A percentile compares a stretch with the other conserved stretches of the same genome.
Evolutionary conservation across 53 echinoderm and acorn worm species (phyloP).

Genomic region (Crossaster papposus): DNA sequence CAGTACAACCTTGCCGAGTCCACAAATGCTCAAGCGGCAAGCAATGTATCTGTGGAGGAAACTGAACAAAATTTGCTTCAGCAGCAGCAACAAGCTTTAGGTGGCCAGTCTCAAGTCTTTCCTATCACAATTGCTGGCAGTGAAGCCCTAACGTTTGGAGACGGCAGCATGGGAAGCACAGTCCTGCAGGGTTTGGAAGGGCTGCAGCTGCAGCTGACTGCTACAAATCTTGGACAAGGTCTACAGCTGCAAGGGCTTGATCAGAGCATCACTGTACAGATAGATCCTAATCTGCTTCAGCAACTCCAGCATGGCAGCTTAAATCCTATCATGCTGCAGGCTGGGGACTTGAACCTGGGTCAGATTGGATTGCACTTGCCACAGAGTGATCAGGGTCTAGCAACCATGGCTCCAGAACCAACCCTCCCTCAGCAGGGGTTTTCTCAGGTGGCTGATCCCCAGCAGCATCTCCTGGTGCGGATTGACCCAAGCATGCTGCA

Average conservation of each 20-base stretch:
- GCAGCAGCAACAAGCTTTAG: conserved; percentile 57
- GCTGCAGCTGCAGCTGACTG: conserved; percentile 82
- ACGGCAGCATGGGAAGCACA: conserved; percentile 72
- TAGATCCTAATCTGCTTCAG: conserved; percentile 88
- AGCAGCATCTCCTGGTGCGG: conserved; percentile 57
- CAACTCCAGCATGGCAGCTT: conserved; percentile 87
- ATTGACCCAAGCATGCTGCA: conserved; percentile 31
- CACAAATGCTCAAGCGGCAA: conserved; percentile 42
- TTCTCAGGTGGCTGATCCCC: conserved; percentile 45
- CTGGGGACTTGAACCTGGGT: conserved; percentile 74
- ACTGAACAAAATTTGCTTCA: conserved; percentile 46
- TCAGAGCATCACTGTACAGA: conserved; percentile 93
- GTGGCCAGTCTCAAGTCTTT: conserved; percentile 62
- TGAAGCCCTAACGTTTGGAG: conserved; percentile 64
- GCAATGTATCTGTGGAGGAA: conserved; percentile 16
- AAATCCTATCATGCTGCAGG: conserved; percentile 86
- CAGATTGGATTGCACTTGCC: conserved; percentile 77
- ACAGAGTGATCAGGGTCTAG: conserved; percentile 52
- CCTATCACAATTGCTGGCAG: conserved; percentile 62
- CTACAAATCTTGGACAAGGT: conserved; percentile 76
- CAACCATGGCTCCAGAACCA: conserved; percentile 19
- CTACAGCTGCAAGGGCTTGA: conserved; percentile 89
- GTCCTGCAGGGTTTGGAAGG: conserved; percentile 84
- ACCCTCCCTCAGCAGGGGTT: conserved; percentile 27
- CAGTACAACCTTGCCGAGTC: conserved; percentile 61